phyloP scores from a whole-genome alignment of 2,888 invertebrate species.

The Rhaphigaster nebulosa region DNA sequence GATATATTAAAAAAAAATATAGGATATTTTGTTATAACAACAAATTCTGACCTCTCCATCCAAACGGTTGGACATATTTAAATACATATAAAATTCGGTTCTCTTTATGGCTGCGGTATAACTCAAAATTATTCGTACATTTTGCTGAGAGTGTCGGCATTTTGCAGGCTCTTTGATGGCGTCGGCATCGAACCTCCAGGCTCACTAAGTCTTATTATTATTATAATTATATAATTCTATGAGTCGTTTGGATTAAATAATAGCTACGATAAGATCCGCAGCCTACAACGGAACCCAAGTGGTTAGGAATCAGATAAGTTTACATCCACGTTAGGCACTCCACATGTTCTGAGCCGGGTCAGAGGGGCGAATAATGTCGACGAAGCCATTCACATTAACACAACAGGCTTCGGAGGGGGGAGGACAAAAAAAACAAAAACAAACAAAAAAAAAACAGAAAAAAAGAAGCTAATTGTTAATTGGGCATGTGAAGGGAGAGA shows the following conservation, averaged over 20 bases:
- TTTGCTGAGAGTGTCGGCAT: no score
- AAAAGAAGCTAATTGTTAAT: constrained; percentile 33
- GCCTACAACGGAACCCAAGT: background rate
- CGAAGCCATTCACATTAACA: constrained; percentile 10
- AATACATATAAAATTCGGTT: no score
- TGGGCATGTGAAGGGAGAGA: constrained; percentile 41
- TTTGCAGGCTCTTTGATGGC: no score
- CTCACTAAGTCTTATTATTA: no score
- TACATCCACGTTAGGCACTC: background rate
- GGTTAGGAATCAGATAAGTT: background rate
- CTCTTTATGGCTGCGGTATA: no score
- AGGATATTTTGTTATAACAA: no score
- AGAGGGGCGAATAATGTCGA: constrained; percentile 21
- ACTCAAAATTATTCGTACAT: no score
- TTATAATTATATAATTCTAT: background rate
- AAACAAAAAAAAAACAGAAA: background rate
- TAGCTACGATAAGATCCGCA: background rate
- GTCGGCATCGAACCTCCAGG: background rate
- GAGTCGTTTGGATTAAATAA: background rate
- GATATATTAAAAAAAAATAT: no score
- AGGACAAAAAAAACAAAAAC: background rate
- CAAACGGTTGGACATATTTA: no score
- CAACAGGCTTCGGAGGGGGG: background rate
- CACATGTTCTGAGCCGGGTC: background rate
- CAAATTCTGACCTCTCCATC: no score